phyloP scores from a whole-genome alignment of 1,140 invertebrate genomes.

The Leptonema lineaticorne region DNA sequence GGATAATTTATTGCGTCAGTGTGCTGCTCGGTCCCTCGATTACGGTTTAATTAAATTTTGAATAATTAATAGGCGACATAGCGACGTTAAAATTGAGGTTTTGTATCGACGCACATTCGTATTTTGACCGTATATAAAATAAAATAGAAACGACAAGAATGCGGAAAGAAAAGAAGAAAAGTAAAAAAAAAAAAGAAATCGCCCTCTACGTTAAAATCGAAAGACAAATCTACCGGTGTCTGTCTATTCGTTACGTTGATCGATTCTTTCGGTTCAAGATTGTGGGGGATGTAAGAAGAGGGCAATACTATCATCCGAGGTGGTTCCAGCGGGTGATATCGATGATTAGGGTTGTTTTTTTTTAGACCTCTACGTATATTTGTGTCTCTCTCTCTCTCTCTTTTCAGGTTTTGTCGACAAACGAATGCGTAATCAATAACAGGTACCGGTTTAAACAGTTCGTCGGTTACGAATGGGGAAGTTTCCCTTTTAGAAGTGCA shows the following conservation, averaged over 20 bases:
- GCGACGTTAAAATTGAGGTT: background rate
- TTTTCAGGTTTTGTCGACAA: background rate
- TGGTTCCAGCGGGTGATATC: background rate
- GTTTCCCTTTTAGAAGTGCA: slow-evolving; percentile 12
- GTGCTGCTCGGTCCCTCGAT: background rate
- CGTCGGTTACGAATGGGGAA: slow-evolving; percentile 10
- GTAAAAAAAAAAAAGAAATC: too few species aligned
- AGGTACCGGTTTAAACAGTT: background rate
- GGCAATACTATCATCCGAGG: too few species aligned
- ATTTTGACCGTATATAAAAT: too few species aligned
- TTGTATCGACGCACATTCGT: background rate
- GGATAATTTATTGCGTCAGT: background rate
- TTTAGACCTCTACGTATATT: background rate
- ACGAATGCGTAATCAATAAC: slow-evolving; percentile 19
- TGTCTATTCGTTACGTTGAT: slow-evolving; percentile 4
- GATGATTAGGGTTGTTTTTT: slow-evolving; percentile 10
- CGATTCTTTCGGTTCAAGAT: background rate
- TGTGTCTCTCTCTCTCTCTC: background rate
- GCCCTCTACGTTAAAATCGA: too few species aligned
- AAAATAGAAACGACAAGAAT: too few species aligned
- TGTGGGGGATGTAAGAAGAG: background rate
- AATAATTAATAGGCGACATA: slow-evolving; percentile 8
- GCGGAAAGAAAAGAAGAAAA: too few species aligned
- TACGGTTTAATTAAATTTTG: slow-evolving; percentile 17
- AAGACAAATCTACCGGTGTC: background rate